Percentiles rank a stretch among this genome's conserved stretches.
phyloP scores from a whole-genome alignment of 2,113 vertebrate genomes.

The Gymnarchus niloticus region DNA sequence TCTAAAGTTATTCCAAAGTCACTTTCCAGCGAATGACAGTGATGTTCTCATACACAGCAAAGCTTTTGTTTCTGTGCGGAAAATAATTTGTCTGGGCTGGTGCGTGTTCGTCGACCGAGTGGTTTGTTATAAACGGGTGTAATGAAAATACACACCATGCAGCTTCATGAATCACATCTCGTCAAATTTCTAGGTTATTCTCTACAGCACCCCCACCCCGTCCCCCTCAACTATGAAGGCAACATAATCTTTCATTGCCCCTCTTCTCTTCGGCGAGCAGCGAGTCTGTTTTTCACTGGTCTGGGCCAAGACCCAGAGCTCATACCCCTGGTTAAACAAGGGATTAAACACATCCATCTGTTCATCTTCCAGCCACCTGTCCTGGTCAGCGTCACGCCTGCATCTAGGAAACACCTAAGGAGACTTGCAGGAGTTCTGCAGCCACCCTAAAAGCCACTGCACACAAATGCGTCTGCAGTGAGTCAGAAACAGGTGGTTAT shows the following conservation, averaged over 20 bases:
- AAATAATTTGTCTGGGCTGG: neutral
- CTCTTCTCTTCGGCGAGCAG: conserved; percentile 22
- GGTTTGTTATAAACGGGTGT: neutral
- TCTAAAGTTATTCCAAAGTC: neutral
- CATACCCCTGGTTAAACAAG: conserved; percentile 6
- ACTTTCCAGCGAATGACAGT: neutral
- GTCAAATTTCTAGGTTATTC: neutral
- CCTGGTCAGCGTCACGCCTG: neutral
- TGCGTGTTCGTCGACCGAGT: neutral
- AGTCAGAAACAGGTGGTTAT: neutral
- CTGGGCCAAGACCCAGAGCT: conserved; percentile 25
- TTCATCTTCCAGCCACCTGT: neutral
- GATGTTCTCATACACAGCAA: neutral
- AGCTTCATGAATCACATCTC: conserved; percentile 29
- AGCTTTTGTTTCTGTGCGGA: too few species aligned
- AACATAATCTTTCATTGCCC: conserved; percentile 36
- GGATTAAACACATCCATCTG: neutral
- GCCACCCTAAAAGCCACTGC: neutral
- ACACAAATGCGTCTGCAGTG: neutral
- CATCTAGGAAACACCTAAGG: neutral
- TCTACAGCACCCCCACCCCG: neutral
- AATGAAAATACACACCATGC: conserved; percentile 21
- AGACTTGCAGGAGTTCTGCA: neutral
- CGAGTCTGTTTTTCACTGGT: neutral
- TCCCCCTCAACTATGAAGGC: conserved; percentile 36